A percentile compares a stretch with the other conserved stretches of the same genome.
Conservation (phyloP, 2,888 invertebrate species). For the Teinopalpus imperialis region DNA sequence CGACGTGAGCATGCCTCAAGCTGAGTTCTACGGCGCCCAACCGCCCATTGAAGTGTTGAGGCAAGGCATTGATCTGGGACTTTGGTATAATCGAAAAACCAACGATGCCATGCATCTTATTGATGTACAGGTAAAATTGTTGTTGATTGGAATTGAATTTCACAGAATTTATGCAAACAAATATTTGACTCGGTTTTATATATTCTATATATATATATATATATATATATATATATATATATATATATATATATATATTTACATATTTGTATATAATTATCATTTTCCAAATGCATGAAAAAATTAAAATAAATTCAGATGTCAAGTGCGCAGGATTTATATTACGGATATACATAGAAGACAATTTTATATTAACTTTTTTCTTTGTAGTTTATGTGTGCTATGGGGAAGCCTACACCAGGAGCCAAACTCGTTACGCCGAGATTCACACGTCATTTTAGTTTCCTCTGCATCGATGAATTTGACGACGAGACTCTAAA, state of each 20-base stretch:
- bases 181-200: too few species aligned
- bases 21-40: conserved; percentile 95
- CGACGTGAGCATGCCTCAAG: conserved; percentile 97
- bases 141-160: too few species aligned
- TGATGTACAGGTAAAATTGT: conserved; percentile 90
- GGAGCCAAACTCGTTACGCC: conserved; percentile 92
- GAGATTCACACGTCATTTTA: conserved; percentile 93
- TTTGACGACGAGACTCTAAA: conserved; percentile 92
- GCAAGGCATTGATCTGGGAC: conserved; percentile 94
- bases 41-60: conserved; percentile 96
- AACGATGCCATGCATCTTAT: conserved; percentile 89
- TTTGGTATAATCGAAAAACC: conserved; percentile 94
- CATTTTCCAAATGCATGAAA: too few species aligned
- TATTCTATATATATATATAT: too few species aligned
- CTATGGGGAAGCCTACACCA: conserved; percentile 91
- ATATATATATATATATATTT: too few species aligned
- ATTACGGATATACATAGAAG: too few species aligned
- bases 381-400: conserved; percentile 87
- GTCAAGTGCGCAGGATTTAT: too few species aligned
- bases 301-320: too few species aligned
- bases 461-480: conserved; percentile 92
- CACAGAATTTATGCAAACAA: too few species aligned
- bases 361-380: too few species aligned
- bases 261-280: too few species aligned
- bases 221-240: too few species aligned